Base-by-base conservation (phyloP, 1,140 invertebrate genomes). In the Adoxophyes honmai region DNA sequence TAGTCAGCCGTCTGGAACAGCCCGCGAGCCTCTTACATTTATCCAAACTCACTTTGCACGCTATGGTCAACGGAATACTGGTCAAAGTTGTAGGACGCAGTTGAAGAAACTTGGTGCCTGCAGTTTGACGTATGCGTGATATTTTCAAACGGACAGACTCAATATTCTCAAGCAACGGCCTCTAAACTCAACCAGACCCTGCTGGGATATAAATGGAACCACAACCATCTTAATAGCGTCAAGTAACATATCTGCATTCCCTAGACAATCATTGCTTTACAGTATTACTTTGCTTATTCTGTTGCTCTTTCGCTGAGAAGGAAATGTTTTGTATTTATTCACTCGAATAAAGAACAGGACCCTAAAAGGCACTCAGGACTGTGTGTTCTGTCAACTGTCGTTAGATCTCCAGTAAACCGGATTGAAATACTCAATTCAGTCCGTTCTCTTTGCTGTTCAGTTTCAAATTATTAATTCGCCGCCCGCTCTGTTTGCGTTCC, bases 151-250 rank as follows among this genome's bases (percentile, higher is more conserved):
- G 9, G 68, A 75, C 68, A 69, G 62, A 66, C 55, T 55, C 63
- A 63, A 67, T 28, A 6, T 28, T 3, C 62, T 58, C 64, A 62
- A 58, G 66, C 51, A 57, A 61, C 60, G 68, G 57, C 62, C 56
- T 60, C 59, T 61, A 70, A n/a, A 58, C 56, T 16, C 60, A 55
- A 62, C 64, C 2, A 28, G 63, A 69, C 55, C 71, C 66, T 59
- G 70, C 70, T 74, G 69, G 35, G 73, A 68, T 65, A 72, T 70
- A 68, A 76, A 78, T 70, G 58, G 61, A 38, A 70, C 52, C 21
- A 28, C 6, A 28, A 2, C 21, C 6, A 28, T 2, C 21, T 28
- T 28, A 28, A 28, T 28, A 28, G 2, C 2, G 6, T 28, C 6
- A 28, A 3, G 6, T 28, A 28, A 28, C 21, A 3, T 28, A 6